Conservation (phyloP, 2,797 vertebrate species). For the Poliocrania exsul region DNA sequence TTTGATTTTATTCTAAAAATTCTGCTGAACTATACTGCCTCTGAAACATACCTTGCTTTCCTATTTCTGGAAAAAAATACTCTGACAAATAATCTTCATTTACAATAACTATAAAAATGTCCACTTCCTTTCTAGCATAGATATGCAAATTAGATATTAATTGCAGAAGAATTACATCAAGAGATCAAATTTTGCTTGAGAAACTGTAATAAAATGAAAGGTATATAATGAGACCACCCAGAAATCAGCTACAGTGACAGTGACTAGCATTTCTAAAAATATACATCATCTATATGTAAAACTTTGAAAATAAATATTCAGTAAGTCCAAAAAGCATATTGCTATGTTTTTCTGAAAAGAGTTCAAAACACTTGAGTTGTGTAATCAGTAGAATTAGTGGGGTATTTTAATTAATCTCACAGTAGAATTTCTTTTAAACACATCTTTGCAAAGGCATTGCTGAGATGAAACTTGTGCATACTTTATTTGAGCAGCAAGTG, state of each 20-base stretch:
- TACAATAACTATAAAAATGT: neutral
- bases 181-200: neutral
- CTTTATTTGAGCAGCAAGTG: too few species aligned
- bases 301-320: neutral
- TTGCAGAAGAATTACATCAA: neutral
- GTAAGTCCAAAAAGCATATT: neutral
- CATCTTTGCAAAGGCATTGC: neutral
- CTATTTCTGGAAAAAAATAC: neutral
- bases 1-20: neutral
- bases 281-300: neutral
- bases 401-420: neutral
- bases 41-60: neutral
- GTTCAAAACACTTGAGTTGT: neutral
- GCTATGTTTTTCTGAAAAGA: neutral
- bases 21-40: neutral
- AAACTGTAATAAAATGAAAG: neutral
- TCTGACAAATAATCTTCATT: neutral
- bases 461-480: neutral
- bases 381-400: neutral
- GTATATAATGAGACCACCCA: neutral
- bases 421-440: neutral
- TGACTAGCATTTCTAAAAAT: neutral
- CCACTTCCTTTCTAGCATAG: neutral
- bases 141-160: neutral
- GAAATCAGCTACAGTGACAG: neutral